Base-by-base conservation (phyloP, 2,113 vertebrate species). In the Heliornis fulica region DNA sequence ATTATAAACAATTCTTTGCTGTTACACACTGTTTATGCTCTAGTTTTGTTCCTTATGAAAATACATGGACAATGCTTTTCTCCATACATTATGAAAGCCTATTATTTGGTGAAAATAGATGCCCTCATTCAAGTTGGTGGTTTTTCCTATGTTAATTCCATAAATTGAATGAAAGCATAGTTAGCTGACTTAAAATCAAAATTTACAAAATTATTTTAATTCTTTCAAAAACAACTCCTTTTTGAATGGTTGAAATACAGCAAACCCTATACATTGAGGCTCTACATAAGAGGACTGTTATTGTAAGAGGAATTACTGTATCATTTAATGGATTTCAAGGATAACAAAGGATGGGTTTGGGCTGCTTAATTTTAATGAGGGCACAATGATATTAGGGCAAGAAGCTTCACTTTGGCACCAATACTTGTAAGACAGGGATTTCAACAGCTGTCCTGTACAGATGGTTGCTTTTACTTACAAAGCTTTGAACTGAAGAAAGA, bases 381-480 rank as follows among this genome's bases (percentile, higher is more conserved):
- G 45, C 66, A 60, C 77, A 68, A 61, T 17, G 83, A 65, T 46
- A 50, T 2, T 15, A 89, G 76, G 60, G 76, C 80, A 93, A 94
- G 86, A 85, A 90, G 81, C 85, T 96, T 80, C 85, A 69, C 61
- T 95, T 89, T 96, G 95, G 92, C 93, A 93, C 89, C 80, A 84
- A 54, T 50, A 78, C 34, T 85, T 68, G 51, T 64, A 41, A 70
- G 70, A 72, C 36, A 77, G 66, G 59, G n/a, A 87, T 66, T 95
- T 82, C 93, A 97, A 70, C 94, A 95, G 94, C 95, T 96, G 92
- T 40, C 86, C 87, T 92, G 56, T 80, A 86, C 96, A 96, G 92
- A 94, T 97, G 94, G 96, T 13, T 93, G 83, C 83, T 95, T 93
- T 90, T 83, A 95, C 83, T 96, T 76, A 95, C 41, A 92, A 70